Base-by-base conservation (phyloP, 2,113 vertebrate species). In the Thunnus maccoyii region DNA sequence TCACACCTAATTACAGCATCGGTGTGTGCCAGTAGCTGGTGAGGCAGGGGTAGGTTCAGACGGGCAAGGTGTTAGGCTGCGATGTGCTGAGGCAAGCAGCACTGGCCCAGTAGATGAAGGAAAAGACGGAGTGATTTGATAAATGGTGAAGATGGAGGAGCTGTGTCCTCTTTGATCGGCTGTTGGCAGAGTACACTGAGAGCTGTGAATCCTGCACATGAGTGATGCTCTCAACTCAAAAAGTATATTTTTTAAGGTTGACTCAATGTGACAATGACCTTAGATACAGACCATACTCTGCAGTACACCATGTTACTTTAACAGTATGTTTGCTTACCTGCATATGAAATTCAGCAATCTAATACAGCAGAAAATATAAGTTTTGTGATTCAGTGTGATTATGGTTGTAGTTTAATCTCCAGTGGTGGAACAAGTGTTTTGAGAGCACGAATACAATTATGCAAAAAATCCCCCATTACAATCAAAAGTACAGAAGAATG, bases 81-180 rank as follows among this genome's bases (percentile, higher is more conserved):
- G 85, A 87, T 88, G 78, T 86, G 87, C 89, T 88, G 84, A 88
- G 77, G 84, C 62, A 83, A 82, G 81, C 88, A 86, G 80, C 55
- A 18, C 25, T 8, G 51, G 55, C 22, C 72, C 69, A 41, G 57
- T 3, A 52, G 16, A 70, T 72, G 56, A 60, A 74, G 81, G 67
- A 15, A 80, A 79, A 55, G 69, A 57, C 54, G 63, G 50, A 70
- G 58, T 15, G 50, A 61, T 80, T 88, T 78, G 76, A 67, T 91
- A 82, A 72, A 83, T 67, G 62, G 72, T 57, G 57, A 73, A 61
- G 78, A 82, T 58, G 66, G 78, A 81, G 51, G 55, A 62, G 72
- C 17, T 47, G 20, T 46, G 67, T 48, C 56, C 16, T 62, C 67
- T 81, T 60, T 55, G 64, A 83, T 55, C 18, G 47, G 22, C 56